Evolutionary conservation across 2,888 invertebrate genomes (phyloP).

Genomic region (Sinohyriopsis cumingii): DNA sequence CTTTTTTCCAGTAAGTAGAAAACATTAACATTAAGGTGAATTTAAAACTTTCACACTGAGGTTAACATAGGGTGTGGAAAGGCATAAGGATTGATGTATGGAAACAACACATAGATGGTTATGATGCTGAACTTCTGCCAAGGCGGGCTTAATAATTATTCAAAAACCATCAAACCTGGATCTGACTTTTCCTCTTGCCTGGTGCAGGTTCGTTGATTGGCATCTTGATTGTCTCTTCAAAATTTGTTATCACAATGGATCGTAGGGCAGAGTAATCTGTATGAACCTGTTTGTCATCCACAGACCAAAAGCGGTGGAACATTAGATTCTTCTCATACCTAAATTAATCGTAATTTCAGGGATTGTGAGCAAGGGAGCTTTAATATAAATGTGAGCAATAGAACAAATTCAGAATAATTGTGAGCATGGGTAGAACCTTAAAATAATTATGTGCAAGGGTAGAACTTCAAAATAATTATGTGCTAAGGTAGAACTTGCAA

Average conservation of each 20-base stretch:
- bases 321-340: conserved; percentile 83
- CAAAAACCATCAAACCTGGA: conserved; percentile 76
- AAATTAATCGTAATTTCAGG: conserved; percentile 9
- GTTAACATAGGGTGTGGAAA: too few relatives aligned
- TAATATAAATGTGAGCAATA: background rate
- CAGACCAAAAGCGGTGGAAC: conserved; percentile 96
- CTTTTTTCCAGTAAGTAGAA: too few relatives aligned
- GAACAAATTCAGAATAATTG: too few relatives aligned
- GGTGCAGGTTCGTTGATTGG: conserved; percentile 98
- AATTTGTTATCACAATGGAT: conserved; percentile 97
- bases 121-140: background rate
- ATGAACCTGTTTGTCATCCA: conserved; percentile 95
- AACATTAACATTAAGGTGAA: too few relatives aligned
- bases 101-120: background rate
- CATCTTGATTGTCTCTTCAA: conserved; percentile 96
- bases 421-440: too few relatives aligned
- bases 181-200: conserved; percentile 96
- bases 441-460: too few relatives aligned
- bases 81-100: background rate
- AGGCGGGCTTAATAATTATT: background rate
- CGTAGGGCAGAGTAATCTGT: conserved; percentile 97
- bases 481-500: too few relatives aligned
- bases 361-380: background rate
- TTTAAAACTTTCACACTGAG: too few relatives aligned
- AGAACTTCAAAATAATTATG: too few relatives aligned